Conservation (phyloP, 1,140 invertebrate species). For the Gryllus bimaculatus region DNA sequence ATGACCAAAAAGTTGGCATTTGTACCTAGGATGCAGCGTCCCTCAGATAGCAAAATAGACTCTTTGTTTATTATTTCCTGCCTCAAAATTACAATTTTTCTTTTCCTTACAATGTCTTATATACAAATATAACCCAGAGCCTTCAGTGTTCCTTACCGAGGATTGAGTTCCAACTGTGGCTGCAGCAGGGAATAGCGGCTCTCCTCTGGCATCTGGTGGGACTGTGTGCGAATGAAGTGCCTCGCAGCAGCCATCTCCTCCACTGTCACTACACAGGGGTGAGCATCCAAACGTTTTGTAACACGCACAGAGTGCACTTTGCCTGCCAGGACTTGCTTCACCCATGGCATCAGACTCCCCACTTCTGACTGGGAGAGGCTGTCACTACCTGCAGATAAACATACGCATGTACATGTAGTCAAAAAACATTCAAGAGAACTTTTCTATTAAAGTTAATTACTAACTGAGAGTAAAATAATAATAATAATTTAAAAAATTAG, state of each 20-base stretch:
- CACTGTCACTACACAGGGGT: constrained; percentile 90
- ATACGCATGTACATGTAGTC: neutral
- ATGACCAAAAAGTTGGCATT: no score
- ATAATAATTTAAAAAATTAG: neutral
- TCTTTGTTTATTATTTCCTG: no score
- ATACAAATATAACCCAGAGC: no score
- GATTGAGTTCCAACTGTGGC: constrained; percentile 88
- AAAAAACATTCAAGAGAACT: neutral
- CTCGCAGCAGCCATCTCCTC: constrained; percentile 92
- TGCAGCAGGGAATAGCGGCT: constrained; percentile 77
- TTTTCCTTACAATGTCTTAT: no score
- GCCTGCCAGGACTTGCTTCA: constrained; percentile 62
- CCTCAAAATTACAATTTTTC: no score
- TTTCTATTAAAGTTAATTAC: neutral
- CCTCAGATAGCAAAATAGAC: no score
- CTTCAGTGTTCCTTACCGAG: constrained; percentile 47
- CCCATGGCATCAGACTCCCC: constrained; percentile 65
- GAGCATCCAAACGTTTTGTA: constrained; percentile 71
- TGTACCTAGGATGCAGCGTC: no score
- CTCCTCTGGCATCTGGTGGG: constrained; percentile 74
- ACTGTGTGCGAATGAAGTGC: constrained; percentile 86
- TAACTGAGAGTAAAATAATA: neutral
- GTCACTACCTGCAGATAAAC: constrained; percentile 41
- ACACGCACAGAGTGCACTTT: constrained; percentile 74
- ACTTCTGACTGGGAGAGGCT: constrained; percentile 61